A percentile compares a stretch with the other conserved stretches of the same genome.
Conservation (phyloP, 2,888 invertebrate species). For the Luffia ferchaultella region DNA sequence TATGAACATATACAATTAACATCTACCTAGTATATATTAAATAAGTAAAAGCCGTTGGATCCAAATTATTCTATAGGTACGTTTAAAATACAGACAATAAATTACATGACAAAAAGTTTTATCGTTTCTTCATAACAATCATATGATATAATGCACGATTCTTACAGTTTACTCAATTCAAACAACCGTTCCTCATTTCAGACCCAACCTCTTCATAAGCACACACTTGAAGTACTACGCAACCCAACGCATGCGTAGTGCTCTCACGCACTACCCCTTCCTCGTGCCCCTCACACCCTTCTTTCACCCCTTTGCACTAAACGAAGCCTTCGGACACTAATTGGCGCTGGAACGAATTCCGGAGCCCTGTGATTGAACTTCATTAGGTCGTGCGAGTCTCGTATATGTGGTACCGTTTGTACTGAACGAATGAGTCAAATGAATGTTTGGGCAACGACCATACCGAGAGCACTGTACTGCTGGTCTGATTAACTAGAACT, state of each 20-base stretch:
- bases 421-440: not conserved
- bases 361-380: slow-evolving; percentile 1
- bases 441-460: not conserved
- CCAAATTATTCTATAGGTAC: no score
- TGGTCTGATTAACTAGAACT: not conserved
- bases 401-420: not conserved
- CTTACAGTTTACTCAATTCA: not conserved
- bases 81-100: no score
- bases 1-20: no score
- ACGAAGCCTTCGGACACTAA: slow-evolving; percentile 34
- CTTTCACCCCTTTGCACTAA: slow-evolving; percentile 17
- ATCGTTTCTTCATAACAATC: no score
- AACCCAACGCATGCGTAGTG: not conserved
- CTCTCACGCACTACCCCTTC: not conserved
- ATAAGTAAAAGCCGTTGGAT: no score
- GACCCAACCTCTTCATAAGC: not conserved
- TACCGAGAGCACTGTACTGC: not conserved
- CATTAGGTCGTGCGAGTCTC: slow-evolving; percentile 3
- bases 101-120: no score
- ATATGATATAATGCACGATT: no score
- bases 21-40: no score
- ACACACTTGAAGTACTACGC: not conserved
- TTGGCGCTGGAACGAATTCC: slow-evolving; percentile 31
- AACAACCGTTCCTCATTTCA: not conserved
- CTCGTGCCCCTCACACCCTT: not conserved